These are phyloP conservation scores for Darwinula stevensoni DNA, from an alignment of 2,888 invertebrate genomes.

Conservation along the genomic window DNA sequence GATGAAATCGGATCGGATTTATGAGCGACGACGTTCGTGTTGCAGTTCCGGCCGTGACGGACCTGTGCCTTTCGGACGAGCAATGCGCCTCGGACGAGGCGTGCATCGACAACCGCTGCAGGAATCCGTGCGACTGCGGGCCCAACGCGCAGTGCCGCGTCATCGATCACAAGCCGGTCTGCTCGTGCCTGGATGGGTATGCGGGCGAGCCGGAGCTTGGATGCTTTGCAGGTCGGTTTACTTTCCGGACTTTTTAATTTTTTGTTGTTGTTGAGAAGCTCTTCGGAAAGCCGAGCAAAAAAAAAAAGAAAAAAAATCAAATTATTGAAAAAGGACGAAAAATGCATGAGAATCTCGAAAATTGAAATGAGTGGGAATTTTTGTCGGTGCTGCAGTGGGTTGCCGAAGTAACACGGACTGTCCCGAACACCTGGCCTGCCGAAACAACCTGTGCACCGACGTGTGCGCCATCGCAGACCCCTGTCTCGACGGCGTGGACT, in stretches of 20 bases:
- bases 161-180: slow-evolving; percentile 51
- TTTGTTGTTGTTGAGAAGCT: neutral
- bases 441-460: slow-evolving; percentile 42
- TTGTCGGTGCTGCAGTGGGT: neutral
- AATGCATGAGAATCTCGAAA: too few species aligned
- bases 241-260: slow-evolving; percentile 8
- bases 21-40: too few species aligned
- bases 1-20: too few species aligned
- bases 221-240: slow-evolving; percentile 13
- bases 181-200: slow-evolving; percentile 45
- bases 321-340: too few species aligned
- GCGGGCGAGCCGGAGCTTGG: slow-evolving; percentile 20
- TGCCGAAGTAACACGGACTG: slow-evolving; percentile 26
- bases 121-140: slow-evolving; percentile 57
- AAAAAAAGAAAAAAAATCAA: too few species aligned
- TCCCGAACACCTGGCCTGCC: slow-evolving; percentile 42
- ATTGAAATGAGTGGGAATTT: slow-evolving; percentile 11
- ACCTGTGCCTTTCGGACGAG: slow-evolving; percentile 33
- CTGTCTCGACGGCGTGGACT: slow-evolving; percentile 13
- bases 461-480: slow-evolving; percentile 26
- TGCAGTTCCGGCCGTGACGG: neutral
- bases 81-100: slow-evolving; percentile 50
- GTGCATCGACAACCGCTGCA: slow-evolving; percentile 43
- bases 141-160: slow-evolving; percentile 42
- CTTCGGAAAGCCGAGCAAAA: too few species aligned